Evolutionary conservation across 2,113 vertebrate species (phyloP).

Genomic region (Vidua chalybeata): DNA sequence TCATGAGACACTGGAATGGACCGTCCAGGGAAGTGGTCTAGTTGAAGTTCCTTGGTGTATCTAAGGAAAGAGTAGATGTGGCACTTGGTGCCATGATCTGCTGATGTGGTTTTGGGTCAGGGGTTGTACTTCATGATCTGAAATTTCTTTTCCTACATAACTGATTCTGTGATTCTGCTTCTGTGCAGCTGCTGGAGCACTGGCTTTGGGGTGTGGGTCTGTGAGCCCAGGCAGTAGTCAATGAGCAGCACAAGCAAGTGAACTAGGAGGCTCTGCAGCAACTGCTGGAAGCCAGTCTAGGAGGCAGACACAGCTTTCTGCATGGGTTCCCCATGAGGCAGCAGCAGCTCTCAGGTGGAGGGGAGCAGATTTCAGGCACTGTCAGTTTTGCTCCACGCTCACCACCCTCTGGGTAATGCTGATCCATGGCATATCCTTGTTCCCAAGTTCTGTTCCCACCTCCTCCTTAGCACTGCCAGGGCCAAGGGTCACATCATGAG

Average conservation of each 20-base stretch:
- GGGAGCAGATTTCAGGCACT: not conserved
- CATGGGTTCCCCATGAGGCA: rapidly evolving
- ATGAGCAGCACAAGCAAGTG: rapidly evolving
- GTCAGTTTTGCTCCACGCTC: rapidly evolving
- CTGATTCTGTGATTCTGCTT: not conserved
- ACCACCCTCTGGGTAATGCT: not conserved
- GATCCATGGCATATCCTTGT: not conserved
- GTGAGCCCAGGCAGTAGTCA: rapidly evolving
- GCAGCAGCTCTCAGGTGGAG: not conserved
- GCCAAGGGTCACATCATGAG: rapidly evolving
- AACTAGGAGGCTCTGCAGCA: too few species aligned
- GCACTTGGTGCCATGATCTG: not conserved
- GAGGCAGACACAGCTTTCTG: too few species aligned
- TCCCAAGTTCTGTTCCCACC: not conserved
- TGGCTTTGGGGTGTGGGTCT: rapidly evolving
- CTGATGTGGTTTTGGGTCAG: not conserved
- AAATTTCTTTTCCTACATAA: not conserved
- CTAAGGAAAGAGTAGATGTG: not conserved
- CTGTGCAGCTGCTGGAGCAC: not conserved
- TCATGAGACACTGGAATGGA: not conserved
- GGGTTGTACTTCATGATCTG: not conserved
- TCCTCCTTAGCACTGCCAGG: not conserved
- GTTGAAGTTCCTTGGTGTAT: not conserved
- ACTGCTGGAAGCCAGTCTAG: not conserved
- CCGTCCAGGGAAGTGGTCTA: not conserved